Conservation (phyloP, 1,140 invertebrate genomes). For the Calephelis nemesis region DNA sequence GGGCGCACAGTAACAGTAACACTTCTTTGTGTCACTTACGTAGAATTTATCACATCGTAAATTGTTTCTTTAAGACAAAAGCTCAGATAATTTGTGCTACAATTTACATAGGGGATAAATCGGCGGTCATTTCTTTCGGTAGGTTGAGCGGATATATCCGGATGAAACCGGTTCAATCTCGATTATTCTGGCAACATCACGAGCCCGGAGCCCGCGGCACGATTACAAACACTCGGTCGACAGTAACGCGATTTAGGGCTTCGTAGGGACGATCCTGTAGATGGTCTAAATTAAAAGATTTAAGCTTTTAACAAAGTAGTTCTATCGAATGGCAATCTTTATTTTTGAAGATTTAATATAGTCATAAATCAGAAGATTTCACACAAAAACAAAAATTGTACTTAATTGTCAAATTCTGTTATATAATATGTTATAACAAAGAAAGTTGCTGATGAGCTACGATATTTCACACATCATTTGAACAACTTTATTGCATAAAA, state of each 20-base stretch:
- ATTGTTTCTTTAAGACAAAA: slow-evolving; percentile 10
- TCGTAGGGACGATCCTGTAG: slow-evolving; percentile 37
- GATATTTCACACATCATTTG: too few relatives aligned
- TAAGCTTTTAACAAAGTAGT: not conserved
- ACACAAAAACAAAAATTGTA: too few relatives aligned
- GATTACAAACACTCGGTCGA: slow-evolving; percentile 70
- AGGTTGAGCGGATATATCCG: slow-evolving; percentile 34
- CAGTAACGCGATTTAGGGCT: slow-evolving; percentile 62
- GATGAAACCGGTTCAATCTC: slow-evolving; percentile 48
- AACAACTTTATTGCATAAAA: too few relatives aligned
- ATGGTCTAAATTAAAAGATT: slow-evolving; percentile 27
- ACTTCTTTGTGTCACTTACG: not conserved
- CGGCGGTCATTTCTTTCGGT: slow-evolving; percentile 30
- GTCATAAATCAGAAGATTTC: not conserved
- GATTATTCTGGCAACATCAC: slow-evolving; percentile 47
- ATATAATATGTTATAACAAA: too few relatives aligned
- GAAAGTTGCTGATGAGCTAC: too few relatives aligned
- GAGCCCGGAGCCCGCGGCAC: slow-evolving; percentile 31
- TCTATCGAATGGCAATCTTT: not conserved
- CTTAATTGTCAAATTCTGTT: too few relatives aligned
- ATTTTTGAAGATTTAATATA: not conserved
- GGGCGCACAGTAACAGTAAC: too few relatives aligned
- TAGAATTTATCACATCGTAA: slow-evolving; percentile 8
- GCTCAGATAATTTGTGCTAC: slow-evolving; percentile 11
- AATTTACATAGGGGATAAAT: slow-evolving; percentile 18